Base-by-base conservation (phyloP, 1,140 invertebrate genomes). In the Leguminivora glycinivorella region DNA sequence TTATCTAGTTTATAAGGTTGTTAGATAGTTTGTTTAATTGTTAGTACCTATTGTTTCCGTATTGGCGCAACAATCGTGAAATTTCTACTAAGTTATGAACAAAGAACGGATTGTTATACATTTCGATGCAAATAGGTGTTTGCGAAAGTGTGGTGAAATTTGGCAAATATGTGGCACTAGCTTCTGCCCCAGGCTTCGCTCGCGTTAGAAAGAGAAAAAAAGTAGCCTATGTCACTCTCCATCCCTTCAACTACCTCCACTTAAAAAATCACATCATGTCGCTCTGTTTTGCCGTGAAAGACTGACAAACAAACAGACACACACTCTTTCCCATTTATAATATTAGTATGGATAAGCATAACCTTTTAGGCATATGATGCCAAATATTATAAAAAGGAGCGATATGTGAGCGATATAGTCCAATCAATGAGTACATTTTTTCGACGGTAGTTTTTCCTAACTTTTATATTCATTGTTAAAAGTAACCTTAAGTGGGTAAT, bases 11-110 rank as follows among this genome's bases (percentile, higher is more conserved):
- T 9, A 63, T 63, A 63, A n/a, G 58, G 56, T 63, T 63, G 58
- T 29, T 19, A 52, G 29, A 34, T 31, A 17, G 58, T 63, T 63
- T 29, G 58, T 3, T 17, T 52, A 22, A 52, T 52, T 52, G 47
- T 1, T 17, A 22, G 12, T 29, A 14, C 7, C 4, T 29, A 5
- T 34, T 31, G 58, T 63, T 63, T 63, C 58, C 58, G 29, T 63
- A 31, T 63, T 63, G 24, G 56, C 56, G 58, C 29, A 63, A 63
- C 26, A 29, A 14, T 63, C 58, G 58, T 63, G 58, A 63, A 63
- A 63, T 63, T 63, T 63, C 26, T 31, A 63, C 58, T 58, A 60
- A 24, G 56, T 24, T 56, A 56, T 63, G 58, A 63, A 63, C 29
- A 63, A 63, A 63, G 26, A 63, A 31, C 19, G 17, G n/a, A 52